A percentile compares a stretch with the other conserved stretches of the same genome.
Conservation (phyloP, 2,797 vertebrate genomes). For the Sphenopsis melanotis region DNA sequence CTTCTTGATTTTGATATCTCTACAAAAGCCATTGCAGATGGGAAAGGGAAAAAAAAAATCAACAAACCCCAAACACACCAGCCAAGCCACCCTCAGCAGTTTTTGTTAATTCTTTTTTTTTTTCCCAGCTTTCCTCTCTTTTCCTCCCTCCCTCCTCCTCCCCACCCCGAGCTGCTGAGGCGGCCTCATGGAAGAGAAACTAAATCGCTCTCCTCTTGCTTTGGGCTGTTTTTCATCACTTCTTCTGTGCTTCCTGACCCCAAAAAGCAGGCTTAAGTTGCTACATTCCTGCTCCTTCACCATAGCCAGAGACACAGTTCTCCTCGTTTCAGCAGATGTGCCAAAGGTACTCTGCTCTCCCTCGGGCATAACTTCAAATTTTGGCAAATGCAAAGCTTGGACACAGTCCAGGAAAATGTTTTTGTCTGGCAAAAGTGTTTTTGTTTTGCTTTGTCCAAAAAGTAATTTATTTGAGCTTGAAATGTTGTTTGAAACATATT, state of each 20-base stretch:
- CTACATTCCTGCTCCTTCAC: conserved; percentile 37
- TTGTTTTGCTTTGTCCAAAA: background rate
- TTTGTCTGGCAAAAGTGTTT: background rate
- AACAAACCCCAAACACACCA: accelerated
- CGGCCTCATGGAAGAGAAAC: background rate
- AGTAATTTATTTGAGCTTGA: background rate
- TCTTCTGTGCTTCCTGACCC: conserved; percentile 49
- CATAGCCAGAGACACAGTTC: conserved; percentile 11
- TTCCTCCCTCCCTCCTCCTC: background rate
- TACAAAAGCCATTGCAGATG: conserved; percentile 3
- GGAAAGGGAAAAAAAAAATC: background rate
- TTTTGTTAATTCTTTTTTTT: background rate
- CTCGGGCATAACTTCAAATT: background rate
- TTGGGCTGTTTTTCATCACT: conserved; percentile 63
- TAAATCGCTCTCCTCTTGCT: conserved; percentile 30
- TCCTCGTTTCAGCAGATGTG: conserved; percentile 47
- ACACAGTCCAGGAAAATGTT: background rate
- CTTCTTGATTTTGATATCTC: conserved; percentile 39
- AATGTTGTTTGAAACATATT: background rate
- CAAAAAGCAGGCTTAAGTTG: conserved; percentile 30
- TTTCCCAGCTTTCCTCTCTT: background rate
- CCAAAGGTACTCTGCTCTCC: conserved; percentile 42
- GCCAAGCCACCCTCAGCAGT: background rate
- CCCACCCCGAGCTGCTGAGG: background rate
- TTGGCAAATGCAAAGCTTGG: conserved; percentile 26